Evolutionary conservation across 2,113 vertebrate species (phyloP).

Genomic region (Oreochromis tanganicae): DNA sequence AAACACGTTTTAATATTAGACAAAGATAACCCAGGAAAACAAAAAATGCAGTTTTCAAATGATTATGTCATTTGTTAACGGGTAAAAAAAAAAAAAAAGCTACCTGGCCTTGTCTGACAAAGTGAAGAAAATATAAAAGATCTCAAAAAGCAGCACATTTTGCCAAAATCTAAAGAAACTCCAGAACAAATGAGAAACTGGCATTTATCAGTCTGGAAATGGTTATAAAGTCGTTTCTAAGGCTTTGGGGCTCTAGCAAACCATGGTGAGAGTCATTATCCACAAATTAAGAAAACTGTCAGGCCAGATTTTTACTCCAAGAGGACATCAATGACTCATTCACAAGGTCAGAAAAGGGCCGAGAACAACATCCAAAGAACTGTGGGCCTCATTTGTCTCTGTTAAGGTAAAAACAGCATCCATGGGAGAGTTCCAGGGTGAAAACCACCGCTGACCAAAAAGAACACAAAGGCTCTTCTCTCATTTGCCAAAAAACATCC

Average conservation of each 20-base stretch:
- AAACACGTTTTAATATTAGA: not conserved
- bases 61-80: rapidly evolving
- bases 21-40: not conserved
- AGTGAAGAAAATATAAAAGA: not conserved
- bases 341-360: too few relatives aligned
- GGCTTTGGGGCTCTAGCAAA: not conserved
- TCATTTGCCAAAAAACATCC: too few relatives aligned
- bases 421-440: too few relatives aligned
- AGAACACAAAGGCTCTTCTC: too few relatives aligned
- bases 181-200: not conserved
- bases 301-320: too few relatives aligned
- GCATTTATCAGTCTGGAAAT: not conserved
- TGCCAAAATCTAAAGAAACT: not conserved
- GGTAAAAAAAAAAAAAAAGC: not conserved
- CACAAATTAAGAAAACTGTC: not conserved
- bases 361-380: too few relatives aligned
- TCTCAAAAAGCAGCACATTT: not conserved
- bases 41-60: not conserved
- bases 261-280: not conserved
- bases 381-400: too few relatives aligned
- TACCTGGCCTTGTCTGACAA: not conserved
- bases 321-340: too few relatives aligned
- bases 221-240: not conserved
- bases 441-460: not conserved
- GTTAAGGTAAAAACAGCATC: too few relatives aligned